Conservation (phyloP, 2,888 invertebrate species). For the Lasiommata megera region DNA sequence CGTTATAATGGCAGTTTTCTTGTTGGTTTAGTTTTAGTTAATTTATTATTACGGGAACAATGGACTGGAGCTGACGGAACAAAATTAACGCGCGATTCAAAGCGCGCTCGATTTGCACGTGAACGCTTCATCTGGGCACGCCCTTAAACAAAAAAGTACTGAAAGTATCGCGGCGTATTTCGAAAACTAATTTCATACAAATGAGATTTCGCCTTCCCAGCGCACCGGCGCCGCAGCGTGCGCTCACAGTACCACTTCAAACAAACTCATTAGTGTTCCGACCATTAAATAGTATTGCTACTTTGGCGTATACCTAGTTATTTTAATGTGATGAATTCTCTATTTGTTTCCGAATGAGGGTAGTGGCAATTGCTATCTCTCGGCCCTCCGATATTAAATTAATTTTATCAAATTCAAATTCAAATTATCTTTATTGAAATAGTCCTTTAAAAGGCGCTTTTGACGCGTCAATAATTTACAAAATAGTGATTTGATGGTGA, state of each 20-base stretch:
- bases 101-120: too few relatives aligned
- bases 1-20: too few relatives aligned
- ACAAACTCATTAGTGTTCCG: slow-evolving; percentile 39
- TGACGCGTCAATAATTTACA: too few relatives aligned
- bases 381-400: neutral
- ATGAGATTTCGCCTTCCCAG: slow-evolving; percentile 35
- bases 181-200: slow-evolving; percentile 39
- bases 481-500: too few relatives aligned
- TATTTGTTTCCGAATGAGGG: slow-evolving; percentile 18
- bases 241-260: slow-evolving; percentile 34
- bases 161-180: slow-evolving; percentile 28
- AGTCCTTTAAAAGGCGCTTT: too few relatives aligned
- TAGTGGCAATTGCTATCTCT: slow-evolving; percentile 15
- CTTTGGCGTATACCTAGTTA: slow-evolving; percentile 25
- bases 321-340: slow-evolving; percentile 21
- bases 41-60: too few relatives aligned
- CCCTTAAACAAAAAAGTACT: slow-evolving; percentile 22
- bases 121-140: neutral
- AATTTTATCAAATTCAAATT: neutral
- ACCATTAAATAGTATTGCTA: slow-evolving; percentile 35
- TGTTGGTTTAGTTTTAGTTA: too few relatives aligned
- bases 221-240: slow-evolving; percentile 33
- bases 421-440: too few relatives aligned
- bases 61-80: too few relatives aligned
- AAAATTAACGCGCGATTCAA: too few relatives aligned